A percentile compares a stretch with the other conserved stretches of the same genome.
These are phyloP conservation scores for Nannobrachium achirus DNA, from an alignment of 2,113 vertebrate species.

Conservation along the genomic window DNA sequence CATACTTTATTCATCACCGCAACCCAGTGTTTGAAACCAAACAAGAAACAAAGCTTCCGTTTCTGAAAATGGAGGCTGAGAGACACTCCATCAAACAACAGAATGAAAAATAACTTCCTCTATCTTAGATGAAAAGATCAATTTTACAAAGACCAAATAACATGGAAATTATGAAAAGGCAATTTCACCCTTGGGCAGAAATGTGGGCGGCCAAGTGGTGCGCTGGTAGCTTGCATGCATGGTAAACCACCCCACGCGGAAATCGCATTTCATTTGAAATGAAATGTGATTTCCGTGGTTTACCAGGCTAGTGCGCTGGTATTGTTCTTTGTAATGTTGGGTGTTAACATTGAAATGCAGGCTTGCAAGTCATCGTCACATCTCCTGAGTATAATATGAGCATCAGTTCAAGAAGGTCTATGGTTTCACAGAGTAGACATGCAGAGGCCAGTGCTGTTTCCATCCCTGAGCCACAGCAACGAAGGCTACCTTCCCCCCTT, in stretches of 20 bases:
- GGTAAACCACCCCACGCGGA: too few species aligned
- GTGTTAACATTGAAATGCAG: conserved; percentile 62
- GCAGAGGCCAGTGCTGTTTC: conserved; percentile 12
- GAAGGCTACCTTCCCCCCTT: neutral
- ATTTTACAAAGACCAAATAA: conserved; percentile 72
- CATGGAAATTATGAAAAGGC: conserved; percentile 80
- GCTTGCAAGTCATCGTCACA: conserved; percentile 43
- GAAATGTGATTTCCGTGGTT: too few species aligned
- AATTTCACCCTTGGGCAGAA: conserved; percentile 81
- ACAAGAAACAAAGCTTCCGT: conserved; percentile 25
- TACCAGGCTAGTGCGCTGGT: too few species aligned
- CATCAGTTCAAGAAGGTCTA: neutral
- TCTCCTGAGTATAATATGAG: conserved; percentile 30
- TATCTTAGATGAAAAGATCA: conserved; percentile 66
- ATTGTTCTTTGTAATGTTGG: conserved; percentile 38
- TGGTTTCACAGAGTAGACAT: conserved; percentile 37
- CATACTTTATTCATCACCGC: conserved; percentile 41
- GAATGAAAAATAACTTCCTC: conserved; percentile 61
- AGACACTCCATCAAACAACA: conserved; percentile 68
- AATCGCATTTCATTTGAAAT: too few species aligned
- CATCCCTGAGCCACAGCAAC: conserved; percentile 10
- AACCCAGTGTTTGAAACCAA: conserved; percentile 47
- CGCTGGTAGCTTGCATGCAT: too few species aligned
- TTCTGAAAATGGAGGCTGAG: conserved; percentile 35
- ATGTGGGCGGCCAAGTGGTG: conserved; percentile 49